Evolutionary conservation across 2,113 vertebrate species (phyloP).

Genomic region (Heteronetta atricapilla): DNA sequence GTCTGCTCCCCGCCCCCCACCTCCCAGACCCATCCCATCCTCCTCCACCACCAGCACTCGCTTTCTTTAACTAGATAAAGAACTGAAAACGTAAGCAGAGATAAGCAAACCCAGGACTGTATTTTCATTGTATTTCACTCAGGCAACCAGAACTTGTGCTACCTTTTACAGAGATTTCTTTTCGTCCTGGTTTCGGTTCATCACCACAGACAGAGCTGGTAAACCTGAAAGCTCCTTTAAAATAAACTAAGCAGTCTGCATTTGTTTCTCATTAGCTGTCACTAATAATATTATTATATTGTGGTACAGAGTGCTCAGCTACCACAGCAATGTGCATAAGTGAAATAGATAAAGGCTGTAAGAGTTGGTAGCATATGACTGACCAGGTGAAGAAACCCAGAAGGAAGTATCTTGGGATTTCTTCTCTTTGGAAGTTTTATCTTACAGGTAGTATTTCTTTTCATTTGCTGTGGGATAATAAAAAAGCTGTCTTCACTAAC

Average conservation of each 20-base stretch:
- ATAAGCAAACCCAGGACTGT: neutral
- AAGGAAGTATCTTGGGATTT: neutral
- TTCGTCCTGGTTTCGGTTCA: neutral
- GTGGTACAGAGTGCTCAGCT: neutral
- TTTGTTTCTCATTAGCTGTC: neutral
- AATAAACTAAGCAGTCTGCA: neutral
- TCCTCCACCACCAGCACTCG: neutral
- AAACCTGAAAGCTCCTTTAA: slow-evolving; percentile 11
- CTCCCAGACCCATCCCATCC: neutral
- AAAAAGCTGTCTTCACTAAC: slow-evolving; percentile 3
- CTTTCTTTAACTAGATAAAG: slow-evolving; percentile 27
- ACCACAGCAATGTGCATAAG: neutral
- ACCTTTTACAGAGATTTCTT: neutral
- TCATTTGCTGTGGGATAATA: neutral
- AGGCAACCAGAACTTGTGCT: neutral
- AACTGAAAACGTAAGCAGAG: neutral
- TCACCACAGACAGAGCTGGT: neutral
- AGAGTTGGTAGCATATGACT: neutral
- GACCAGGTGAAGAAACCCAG: slow-evolving; percentile 7
- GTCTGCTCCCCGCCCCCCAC: slow-evolving; percentile 20
- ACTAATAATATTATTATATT: neutral
- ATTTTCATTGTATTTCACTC: neutral
- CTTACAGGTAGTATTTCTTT: neutral
- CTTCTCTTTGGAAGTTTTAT: neutral
- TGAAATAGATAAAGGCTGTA: neutral